Base-by-base conservation (phyloP, 2,888 invertebrate genomes). In the Rhamnusium bicolor region DNA sequence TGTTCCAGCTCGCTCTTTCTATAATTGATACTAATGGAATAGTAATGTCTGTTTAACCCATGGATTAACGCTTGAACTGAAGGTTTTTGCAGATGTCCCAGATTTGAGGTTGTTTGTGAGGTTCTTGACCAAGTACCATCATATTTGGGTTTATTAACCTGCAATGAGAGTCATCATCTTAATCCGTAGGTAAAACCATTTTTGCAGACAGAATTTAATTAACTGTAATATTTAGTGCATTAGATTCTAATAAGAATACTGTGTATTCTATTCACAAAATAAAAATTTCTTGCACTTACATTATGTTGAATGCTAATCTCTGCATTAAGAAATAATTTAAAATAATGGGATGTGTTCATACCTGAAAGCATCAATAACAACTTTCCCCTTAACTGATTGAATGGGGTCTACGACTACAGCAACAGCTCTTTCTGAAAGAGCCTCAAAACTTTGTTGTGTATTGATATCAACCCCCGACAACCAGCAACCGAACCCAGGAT, bases 401-500 rank as follows among this genome's bases (percentile, higher is more conserved):
- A 99, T 99, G 10, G 99, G 99, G 89, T 99, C 99, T 27, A 99
- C 98, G 1, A 99, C 99, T 51, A 99, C 99, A 75, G 99, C 99
- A 0, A 99, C 99, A 24, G 99, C 99, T 85, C 99, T 91, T 86
- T 99, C 99, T 27, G 98, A 98, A 5, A 99, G 90, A 0, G 99
- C 98, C 89, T 99, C 99, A 88, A 99, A 99, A 71, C 98, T 98
- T 88, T 99, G 99, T 87, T 99, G 99, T 2, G 99, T 99, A 87
- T 99, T 99, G 82, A 99, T 99, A 88, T 99, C 99, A 10, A 99
- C 99, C 53, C 97, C 98, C 10, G 99, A 99, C 75, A 99, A 90
- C 99, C 99, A 99, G 88, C 99, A 99, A 51, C 99, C 99, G 89
- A 99, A 99, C 40, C 99, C 99, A 82, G 99, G 99, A 93, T 99